These are phyloP conservation scores for Gila robusta DNA, from an alignment of 2,797 vertebrate genomes.

Conservation along the genomic window DNA sequence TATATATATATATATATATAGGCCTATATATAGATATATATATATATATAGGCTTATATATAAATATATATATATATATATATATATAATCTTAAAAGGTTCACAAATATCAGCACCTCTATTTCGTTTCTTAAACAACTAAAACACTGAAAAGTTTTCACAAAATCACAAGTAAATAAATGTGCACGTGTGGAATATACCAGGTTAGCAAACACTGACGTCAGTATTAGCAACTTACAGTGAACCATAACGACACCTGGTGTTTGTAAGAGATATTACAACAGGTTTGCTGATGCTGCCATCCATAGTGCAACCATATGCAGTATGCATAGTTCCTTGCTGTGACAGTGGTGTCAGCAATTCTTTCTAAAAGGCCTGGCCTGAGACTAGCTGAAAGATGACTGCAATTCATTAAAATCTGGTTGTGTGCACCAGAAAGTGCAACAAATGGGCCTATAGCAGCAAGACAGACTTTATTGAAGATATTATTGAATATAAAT, in stretches of 20 bases:
- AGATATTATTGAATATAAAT: not conserved
- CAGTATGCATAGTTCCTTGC: not conserved
- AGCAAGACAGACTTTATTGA: not conserved
- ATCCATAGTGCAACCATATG: not conserved
- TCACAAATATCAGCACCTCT: too few species aligned
- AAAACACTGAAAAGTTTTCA: not conserved
- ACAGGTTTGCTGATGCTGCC: not conserved
- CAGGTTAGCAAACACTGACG: not conserved
- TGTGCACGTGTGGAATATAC: not conserved
- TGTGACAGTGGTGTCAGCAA: not conserved
- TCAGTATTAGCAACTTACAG: not conserved
- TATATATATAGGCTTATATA: too few species aligned
- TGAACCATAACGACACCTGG: slow-evolving; percentile 41
- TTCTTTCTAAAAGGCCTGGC: not conserved
- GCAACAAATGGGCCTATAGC: not conserved
- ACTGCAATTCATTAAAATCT: too few species aligned
- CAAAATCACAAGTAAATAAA: not conserved
- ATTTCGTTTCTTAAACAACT: too few species aligned
- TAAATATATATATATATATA: too few species aligned
- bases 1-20: not conserved
- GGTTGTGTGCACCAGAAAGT: too few species aligned
- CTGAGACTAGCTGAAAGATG: too few species aligned
- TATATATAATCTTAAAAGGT: not conserved
- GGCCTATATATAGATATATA: not conserved
- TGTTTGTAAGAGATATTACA: slow-evolving; percentile 27